These are phyloP conservation scores for Macrochelys suwanniensis DNA, from an alignment of 2,797 vertebrate genomes.

Conservation along the genomic window DNA sequence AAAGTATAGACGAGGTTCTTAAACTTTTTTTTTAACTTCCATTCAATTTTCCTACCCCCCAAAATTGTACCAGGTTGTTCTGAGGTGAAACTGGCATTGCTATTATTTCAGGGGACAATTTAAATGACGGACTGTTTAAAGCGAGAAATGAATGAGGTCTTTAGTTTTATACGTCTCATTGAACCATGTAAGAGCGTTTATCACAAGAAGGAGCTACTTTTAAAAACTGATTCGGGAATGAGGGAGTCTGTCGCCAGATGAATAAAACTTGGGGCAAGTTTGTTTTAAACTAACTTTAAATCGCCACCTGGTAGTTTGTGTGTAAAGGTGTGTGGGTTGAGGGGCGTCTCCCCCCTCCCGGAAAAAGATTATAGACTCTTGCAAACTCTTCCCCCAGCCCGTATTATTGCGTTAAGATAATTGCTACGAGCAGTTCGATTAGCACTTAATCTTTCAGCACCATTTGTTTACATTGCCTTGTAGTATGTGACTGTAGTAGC, in stretches of 20 bases:
- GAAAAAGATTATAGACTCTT: neutral
- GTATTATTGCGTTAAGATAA: neutral
- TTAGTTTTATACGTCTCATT: neutral
- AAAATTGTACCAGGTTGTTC: neutral
- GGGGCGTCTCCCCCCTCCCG: neutral
- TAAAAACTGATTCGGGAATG: neutral
- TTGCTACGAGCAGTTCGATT: neutral
- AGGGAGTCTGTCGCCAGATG: neutral
- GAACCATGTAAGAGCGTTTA: neutral
- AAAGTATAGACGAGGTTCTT: neutral
- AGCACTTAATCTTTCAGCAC: neutral
- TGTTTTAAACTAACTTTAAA: neutral
- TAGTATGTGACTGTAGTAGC: neutral
- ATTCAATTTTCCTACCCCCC: neutral
- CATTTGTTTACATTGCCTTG: conserved; percentile 27
- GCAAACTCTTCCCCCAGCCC: neutral
- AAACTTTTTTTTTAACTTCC: too few relatives aligned
- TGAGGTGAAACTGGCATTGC: neutral
- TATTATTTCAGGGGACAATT: neutral
- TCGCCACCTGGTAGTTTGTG: neutral
- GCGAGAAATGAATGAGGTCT: neutral
- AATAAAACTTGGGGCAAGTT: too few relatives aligned
- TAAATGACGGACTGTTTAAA: neutral
- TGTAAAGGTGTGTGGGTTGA: neutral
- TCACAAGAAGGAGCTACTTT: neutral